These are phyloP conservation scores for Strix aluco DNA, from an alignment of 2,113 vertebrate species.

Conservation along the genomic window DNA sequence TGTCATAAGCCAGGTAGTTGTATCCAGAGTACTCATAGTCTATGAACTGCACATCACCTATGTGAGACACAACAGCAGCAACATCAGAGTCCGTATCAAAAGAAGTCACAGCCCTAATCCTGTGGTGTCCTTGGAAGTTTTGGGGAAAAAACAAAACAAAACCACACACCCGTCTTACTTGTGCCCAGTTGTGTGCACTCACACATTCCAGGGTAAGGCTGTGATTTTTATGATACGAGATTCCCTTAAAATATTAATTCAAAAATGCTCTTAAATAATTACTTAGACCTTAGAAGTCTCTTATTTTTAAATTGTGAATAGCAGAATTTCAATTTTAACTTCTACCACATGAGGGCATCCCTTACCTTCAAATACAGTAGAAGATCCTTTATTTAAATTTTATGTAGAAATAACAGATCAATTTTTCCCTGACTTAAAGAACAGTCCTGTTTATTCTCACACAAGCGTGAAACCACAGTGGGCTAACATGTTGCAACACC, in stretches of 20 bases:
- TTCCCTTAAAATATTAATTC: not conserved
- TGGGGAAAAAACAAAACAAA: not conserved
- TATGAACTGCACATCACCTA: slow-evolving; percentile 96
- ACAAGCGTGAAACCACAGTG: not conserved
- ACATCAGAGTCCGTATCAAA: slow-evolving; percentile 50
- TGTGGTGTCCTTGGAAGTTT: slow-evolving; percentile 31
- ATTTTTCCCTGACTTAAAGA: not conserved
- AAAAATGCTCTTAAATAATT: not conserved
- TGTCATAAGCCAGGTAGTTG: slow-evolving; percentile 98
- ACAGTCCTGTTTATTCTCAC: not conserved
- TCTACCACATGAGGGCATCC: slow-evolving; percentile 73
- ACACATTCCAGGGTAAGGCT: slow-evolving; percentile 60
- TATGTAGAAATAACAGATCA: not conserved
- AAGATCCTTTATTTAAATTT: not conserved
- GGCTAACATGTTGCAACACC: not conserved
- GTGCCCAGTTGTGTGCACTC: slow-evolving; percentile 50
- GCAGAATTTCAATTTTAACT: slow-evolving; percentile 31
- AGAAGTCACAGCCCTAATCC: not conserved
- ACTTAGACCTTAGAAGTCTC: not conserved
- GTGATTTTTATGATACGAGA: slow-evolving; percentile 46
- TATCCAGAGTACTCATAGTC: slow-evolving; percentile 99
- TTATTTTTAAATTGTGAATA: not conserved
- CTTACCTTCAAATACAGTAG: slow-evolving; percentile 15
- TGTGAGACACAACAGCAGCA: slow-evolving; percentile 78
- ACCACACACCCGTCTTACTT: not conserved